phyloP scores from a whole-genome alignment of 2,113 vertebrate genomes.

The Casuarius casuarius region DNA sequence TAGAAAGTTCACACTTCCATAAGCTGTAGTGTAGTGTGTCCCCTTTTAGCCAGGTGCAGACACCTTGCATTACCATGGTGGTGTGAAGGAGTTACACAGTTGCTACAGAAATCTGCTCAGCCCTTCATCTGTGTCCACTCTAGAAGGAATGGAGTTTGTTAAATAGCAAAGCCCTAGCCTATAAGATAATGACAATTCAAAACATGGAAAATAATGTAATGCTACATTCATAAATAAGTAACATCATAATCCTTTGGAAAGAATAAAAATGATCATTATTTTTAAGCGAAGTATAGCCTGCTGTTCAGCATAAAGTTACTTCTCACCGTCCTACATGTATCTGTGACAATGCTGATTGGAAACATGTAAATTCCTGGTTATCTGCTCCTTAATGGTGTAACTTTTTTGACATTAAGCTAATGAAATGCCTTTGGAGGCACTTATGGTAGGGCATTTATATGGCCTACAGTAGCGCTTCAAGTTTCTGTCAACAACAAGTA shows the following conservation, averaged over 20 bases:
- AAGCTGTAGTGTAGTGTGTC: background rate
- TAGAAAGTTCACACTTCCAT: background rate
- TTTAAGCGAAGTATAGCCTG: background rate
- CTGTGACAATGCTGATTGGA: background rate
- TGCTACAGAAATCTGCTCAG: background rate
- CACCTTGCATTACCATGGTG: accelerated
- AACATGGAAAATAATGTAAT: background rate
- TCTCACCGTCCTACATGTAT: background rate
- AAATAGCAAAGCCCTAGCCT: background rate
- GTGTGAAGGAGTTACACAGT: background rate
- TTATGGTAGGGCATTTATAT: background rate
- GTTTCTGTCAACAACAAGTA: background rate
- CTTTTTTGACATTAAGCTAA: background rate
- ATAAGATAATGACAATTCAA: background rate
- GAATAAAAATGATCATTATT: background rate
- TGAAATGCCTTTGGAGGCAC: background rate
- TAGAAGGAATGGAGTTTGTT: background rate
- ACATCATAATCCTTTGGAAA: background rate
- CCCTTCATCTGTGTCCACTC: background rate
- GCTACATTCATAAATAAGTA: background rate
- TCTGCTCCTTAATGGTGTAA: background rate
- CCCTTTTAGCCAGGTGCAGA: background rate
- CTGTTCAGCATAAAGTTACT: background rate
- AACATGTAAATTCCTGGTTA: background rate
- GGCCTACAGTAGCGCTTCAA: background rate